These are phyloP conservation scores for Diprion similis DNA, from an alignment of 1,140 invertebrate species.

Conservation along the genomic window DNA sequence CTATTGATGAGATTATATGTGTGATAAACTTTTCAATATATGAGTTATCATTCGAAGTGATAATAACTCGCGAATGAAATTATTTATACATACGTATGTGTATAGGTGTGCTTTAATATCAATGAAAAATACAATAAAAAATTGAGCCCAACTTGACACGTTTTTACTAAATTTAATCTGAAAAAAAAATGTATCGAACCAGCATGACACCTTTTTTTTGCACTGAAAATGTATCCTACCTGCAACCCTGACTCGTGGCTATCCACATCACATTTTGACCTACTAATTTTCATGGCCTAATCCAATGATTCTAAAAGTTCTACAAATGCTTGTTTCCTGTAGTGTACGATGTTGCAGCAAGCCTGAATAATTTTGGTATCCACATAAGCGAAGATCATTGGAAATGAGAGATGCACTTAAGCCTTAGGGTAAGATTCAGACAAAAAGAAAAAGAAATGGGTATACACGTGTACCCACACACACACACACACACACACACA, in stretches of 20 bases:
- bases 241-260: neutral
- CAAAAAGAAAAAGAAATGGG: no score
- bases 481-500: no score
- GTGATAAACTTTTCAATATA: no score
- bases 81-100: no score
- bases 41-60: no score
- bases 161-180: neutral
- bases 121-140: neutral
- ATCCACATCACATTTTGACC: neutral
- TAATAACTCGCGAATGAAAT: no score
- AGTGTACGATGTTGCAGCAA: neutral
- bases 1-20: no score
- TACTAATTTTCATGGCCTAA: conserved; percentile 1
- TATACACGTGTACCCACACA: no score
- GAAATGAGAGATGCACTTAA: neutral
- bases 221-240: neutral
- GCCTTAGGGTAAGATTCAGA: neutral
- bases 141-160: neutral
- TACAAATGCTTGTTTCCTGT: neutral
- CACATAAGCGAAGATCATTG: neutral
- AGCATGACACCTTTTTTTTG: neutral
- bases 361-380: neutral
- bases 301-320: neutral
- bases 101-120: neutral
- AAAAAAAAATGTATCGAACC: conserved; percentile 1